Percentiles rank a stretch among this genome's conserved stretches.
phyloP scores from a whole-genome alignment of 2,888 invertebrate species.

The Trachelus tabidus region DNA sequence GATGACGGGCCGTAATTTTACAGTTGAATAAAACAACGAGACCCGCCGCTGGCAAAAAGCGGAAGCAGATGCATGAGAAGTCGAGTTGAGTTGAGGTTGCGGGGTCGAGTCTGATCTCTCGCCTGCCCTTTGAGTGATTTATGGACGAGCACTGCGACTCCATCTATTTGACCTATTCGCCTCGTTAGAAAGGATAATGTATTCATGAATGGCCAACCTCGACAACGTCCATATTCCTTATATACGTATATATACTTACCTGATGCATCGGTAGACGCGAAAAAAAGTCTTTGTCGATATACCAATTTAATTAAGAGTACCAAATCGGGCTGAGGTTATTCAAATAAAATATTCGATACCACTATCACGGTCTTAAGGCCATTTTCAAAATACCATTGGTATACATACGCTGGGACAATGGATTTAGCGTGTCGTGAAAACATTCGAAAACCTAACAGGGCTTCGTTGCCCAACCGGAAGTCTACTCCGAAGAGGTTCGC shows the following conservation, averaged over 20 bases:
- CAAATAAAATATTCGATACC: background rate
- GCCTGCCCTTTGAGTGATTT: constrained; percentile 54
- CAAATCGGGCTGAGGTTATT: background rate
- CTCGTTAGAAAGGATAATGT: constrained; percentile 61
- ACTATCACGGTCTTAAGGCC: background rate
- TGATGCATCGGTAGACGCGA: background rate
- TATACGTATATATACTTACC: background rate
- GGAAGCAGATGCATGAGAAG: constrained; percentile 52
- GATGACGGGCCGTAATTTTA: constrained; percentile 38
- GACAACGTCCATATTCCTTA: constrained; percentile 14
- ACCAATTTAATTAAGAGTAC: background rate
- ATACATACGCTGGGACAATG: background rate
- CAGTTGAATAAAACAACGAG: constrained; percentile 37
- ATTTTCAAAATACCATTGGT: background rate
- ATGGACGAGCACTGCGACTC: constrained; percentile 52
- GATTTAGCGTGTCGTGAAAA: background rate
- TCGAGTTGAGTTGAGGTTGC: constrained; percentile 32
- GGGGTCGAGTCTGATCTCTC: constrained; percentile 42
- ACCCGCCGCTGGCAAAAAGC: constrained; percentile 39
- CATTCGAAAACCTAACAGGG: background rate
- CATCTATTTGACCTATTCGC: constrained; percentile 60
- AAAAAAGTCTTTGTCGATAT: background rate
- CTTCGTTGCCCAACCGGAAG: background rate
- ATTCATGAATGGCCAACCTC: constrained; percentile 52
- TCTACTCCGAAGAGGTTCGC: background rate